A percentile compares a stretch with the other conserved stretches of the same genome.
These are phyloP conservation scores for Congeria kusceri DNA, from an alignment of 2,888 invertebrate genomes.

Conservation along the genomic window DNA sequence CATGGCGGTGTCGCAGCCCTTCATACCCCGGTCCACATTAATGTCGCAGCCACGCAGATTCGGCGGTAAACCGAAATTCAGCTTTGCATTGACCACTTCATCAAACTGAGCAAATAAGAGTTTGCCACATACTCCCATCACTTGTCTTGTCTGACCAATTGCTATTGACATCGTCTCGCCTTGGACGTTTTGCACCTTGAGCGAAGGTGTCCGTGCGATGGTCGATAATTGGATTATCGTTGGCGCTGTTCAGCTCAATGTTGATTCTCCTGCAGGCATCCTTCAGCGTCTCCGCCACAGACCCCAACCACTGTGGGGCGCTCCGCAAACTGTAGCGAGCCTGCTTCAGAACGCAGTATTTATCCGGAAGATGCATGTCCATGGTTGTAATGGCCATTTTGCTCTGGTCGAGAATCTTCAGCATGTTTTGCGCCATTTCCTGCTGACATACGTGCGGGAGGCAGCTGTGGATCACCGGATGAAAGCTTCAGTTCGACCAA, in stretches of 20 bases:
- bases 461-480: constrained; percentile 36
- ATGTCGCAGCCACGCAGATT: constrained; percentile 69
- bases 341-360: constrained; percentile 28
- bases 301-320: constrained; percentile 42
- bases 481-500: constrained; percentile 36
- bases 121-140: constrained; percentile 71
- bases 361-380: constrained; percentile 32
- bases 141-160: constrained; percentile 72
- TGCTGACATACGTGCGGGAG: constrained; percentile 36
- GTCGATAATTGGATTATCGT: constrained; percentile 48
- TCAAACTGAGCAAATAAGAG: constrained; percentile 72
- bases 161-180: constrained; percentile 37
- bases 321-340: constrained; percentile 41
- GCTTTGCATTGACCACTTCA: constrained; percentile 67
- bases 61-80: constrained; percentile 70
- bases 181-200: constrained; percentile 40
- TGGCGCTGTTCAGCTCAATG: constrained; percentile 33
- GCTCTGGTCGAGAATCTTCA: constrained; percentile 23
- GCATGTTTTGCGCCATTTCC: constrained; percentile 44
- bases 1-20: constrained; percentile 72
- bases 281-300: constrained; percentile 30
- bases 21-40: constrained; percentile 70
- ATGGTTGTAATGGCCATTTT: constrained; percentile 29
- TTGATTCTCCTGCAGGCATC: constrained; percentile 26
- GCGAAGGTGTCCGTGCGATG: constrained; percentile 31